Evolutionary conservation across 2,888 invertebrate species (phyloP).

Genomic region (Adelognathus sp.): DNA sequence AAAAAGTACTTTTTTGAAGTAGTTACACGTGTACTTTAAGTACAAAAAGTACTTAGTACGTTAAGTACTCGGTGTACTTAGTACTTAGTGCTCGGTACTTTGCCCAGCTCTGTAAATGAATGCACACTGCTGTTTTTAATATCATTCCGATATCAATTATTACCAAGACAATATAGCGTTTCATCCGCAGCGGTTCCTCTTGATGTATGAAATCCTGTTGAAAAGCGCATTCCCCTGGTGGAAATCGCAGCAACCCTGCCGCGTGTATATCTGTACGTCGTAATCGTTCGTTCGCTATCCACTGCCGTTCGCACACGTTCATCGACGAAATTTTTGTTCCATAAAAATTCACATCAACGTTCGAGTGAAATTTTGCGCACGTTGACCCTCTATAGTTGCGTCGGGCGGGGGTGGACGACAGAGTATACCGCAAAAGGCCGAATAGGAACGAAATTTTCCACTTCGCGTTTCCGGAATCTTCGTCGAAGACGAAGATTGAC

Average conservation of each 20-base stretch:
- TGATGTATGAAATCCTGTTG: neutral
- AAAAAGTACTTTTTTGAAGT: too few species aligned
- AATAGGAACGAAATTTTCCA: neutral
- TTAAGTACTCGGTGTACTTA: too few species aligned
- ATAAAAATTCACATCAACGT: constrained; percentile 52
- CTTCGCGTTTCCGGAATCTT: neutral
- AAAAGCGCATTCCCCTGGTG: neutral
- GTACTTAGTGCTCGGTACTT: too few species aligned
- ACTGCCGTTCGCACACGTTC: constrained; percentile 24
- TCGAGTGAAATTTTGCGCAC: neutral
- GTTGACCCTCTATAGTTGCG: neutral
- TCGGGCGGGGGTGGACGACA: neutral
- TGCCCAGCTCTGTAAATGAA: neutral
- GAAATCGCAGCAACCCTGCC: neutral
- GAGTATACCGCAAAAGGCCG: neutral
- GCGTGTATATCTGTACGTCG: constrained; percentile 1
- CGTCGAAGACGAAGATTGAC: neutral
- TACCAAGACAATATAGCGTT: neutral
- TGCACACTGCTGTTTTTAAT: neutral
- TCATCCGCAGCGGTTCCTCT: neutral
- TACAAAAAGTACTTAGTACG: too few species aligned
- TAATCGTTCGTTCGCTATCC: constrained; percentile 22
- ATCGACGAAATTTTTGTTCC: constrained; percentile 34
- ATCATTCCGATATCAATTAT: neutral
- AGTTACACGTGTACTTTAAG: too few species aligned